Evolutionary conservation across 2,797 vertebrate genomes (phyloP), one percentile per base, ranked within the genome.

Genomic region (Champsocephalus esox): DNA sequence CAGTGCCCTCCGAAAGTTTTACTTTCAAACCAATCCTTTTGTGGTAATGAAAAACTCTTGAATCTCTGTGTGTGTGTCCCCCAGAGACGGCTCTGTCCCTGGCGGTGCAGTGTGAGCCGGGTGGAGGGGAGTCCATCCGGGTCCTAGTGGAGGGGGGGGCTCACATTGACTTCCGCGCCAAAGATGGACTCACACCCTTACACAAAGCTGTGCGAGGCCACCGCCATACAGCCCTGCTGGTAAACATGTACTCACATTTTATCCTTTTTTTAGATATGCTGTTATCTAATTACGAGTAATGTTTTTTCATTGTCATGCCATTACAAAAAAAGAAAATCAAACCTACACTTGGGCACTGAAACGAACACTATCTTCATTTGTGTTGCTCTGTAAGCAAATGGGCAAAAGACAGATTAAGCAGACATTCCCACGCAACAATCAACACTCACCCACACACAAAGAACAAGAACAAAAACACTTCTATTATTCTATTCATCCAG

Each of bases 141-240:
- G 94, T 97, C 45, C 94, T 98, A 73, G 96, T 95, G 85, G 94
- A 97, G 45, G 96, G 96, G 4, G 97, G 97, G 11, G 96, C 97
- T 52, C 97, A 98, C 78, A 96, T 98, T 8, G 97, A 98, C 91
- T 98, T 98, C 89, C 95, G 97, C 63, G 95, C 97, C 68, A 96
- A 96, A 84, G 97, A 98, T 56, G 97, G 97, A 82, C 96, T 97
- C 91, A 98, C 97, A 0, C 94, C 97, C 0, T 91, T 98, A 5
- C 97, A 98, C 93, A 97, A 97, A 89, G 96, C 97, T 6, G 97
- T 97, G 2, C 95, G 96, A 80, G 94, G 96, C 49, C 96, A 97
- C 75, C 94, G 95, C 87, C 97, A 97, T 88, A 94, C 95, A 2
- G 96, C 96, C 17, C 95, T 98, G 70, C 96, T 97, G 96, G 97